Percentiles rank a stretch among this genome's conserved stretches.
phyloP scores from a whole-genome alignment of 1,140 invertebrate species.

The Solenopsis invicta region DNA sequence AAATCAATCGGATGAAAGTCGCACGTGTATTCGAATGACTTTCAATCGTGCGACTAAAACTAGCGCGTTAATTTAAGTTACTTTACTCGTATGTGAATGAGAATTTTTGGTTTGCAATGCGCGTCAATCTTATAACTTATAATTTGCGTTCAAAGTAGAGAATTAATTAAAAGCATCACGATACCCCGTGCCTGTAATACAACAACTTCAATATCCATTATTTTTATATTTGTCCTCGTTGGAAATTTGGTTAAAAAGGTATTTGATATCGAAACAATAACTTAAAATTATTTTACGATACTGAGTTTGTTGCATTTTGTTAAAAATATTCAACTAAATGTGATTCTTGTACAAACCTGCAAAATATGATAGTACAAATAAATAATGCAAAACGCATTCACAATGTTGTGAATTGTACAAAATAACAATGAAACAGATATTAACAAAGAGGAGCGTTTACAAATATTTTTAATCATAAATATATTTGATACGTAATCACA shows the following conservation, averaged over 20 bases:
- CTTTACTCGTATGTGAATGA: neutral
- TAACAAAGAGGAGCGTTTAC: neutral
- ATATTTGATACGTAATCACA: neutral
- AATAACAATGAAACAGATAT: conserved; percentile 22
- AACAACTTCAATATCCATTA: neutral
- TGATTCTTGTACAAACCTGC: neutral
- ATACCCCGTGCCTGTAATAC: neutral
- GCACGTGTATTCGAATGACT: neutral
- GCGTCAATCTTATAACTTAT: neutral
- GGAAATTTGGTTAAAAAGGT: neutral
- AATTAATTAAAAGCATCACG: neutral
- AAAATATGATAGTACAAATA: conserved; percentile 38
- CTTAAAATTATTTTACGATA: conserved; percentile 23
- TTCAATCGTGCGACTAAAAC: neutral
- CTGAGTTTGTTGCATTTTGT: neutral
- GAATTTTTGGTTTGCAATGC: neutral
- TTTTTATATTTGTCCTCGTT: conserved; percentile 1
- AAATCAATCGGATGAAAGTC: neutral
- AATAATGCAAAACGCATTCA: conserved; percentile 1
- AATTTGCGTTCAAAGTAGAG: neutral
- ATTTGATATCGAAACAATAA: conserved; percentile 19
- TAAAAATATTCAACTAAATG: conserved; percentile 35
- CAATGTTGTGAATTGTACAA: neutral
- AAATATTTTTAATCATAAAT: conserved; percentile 1
- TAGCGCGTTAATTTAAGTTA: neutral